Evolutionary conservation across 2,888 invertebrate species (phyloP), one percentile per base, ranked within the genome.

Genomic region (Julus scandinavius): DNA sequence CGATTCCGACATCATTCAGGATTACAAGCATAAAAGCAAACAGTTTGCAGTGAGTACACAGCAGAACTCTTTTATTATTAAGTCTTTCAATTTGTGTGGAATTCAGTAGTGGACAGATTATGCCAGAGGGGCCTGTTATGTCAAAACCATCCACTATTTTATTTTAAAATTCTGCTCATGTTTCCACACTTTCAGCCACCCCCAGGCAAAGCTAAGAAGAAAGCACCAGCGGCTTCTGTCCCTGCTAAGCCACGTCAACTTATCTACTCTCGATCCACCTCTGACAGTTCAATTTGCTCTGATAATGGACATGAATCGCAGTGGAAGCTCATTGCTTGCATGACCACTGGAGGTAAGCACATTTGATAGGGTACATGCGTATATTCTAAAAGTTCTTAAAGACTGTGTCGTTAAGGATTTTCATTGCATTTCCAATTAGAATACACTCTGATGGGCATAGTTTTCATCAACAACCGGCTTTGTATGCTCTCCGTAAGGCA

Each of bases 1-100:
- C 89, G 95, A 96, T 92, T 95, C 96, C 45, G 96, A 96, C 91
- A 94, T 96, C 90, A 95, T 96, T 63, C 95, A 95, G 91, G 96
- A 96, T 92, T 96, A 96, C 93, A 95, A 96, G 91, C 93, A 94
- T 90, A 92, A 93, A 91, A 91, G 87, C 89, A 89, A 89, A 54
- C 49, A 54, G 63, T 87, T 40, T 87, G 58, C 87, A 15, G 87
- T 87, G 29, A 87, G 54, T 63, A 15, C 6, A 29, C 29, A 29
- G 29, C 29, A 29, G 29, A 29, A 29, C 29, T n/a, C n/a, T n/a
- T n/a, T n/a, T n/a, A n/a, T n/a, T n/a, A n/a, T n/a, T 29, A 29
- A 29, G 29, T 29, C 29, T 29, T 29, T 29, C 29, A 29, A 29
- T 29, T 0, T 0, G 29, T 29, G 29, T 29, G 29, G 29, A 29